Base-by-base conservation (phyloP, 1,140 invertebrate genomes). In the Hestina assimilis region DNA sequence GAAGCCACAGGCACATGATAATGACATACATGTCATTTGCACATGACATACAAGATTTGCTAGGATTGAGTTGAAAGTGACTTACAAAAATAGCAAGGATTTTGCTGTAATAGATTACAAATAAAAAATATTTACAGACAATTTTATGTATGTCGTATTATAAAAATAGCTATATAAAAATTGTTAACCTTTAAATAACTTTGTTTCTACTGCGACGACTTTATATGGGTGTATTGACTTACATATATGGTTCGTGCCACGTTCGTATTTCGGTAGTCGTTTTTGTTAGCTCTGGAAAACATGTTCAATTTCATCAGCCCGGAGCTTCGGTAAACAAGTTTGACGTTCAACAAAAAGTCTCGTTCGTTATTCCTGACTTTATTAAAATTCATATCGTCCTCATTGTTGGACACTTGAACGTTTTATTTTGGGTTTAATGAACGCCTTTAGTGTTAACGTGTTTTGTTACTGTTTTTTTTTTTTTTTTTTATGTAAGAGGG, bases 301-400 rank as follows among this genome's bases (percentile, higher is more conserved):
- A 15, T 43, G 19, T 47, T 56, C 42, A 31, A 15, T 46, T 58
- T 58, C 59, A 50, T 55, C 42, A 54, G 48, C 43, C 43, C 29
- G 35, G 14, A 11, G 31, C 45, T 47, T 47, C 38, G 23, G 52
- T 50, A 61, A 61, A 61, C 52, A 61, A 61, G 29, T 31, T 47
- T 23, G 51, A 23, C 51, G 38, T 50, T 40, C 40, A 46, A 24
- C 24, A 55, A 40, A 55, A 46, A 53, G 14, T 11, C 43, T 42
- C 35, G 48, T 12, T 23, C 40, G 28, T 45, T 45, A 41, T 41
- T 23, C 19, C 43, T 33, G 35, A 43, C 51, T 45, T 53, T 53
- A 53, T 43, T 53, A 53, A 53, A 53, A 53, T 53, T 43, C 41
- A 43, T 53, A 53, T 43, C 15, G 51, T 53, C 40, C 24, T 40